Evolutionary conservation across 2,113 vertebrate species (phyloP).

Genomic region (Nipponia nippon): DNA sequence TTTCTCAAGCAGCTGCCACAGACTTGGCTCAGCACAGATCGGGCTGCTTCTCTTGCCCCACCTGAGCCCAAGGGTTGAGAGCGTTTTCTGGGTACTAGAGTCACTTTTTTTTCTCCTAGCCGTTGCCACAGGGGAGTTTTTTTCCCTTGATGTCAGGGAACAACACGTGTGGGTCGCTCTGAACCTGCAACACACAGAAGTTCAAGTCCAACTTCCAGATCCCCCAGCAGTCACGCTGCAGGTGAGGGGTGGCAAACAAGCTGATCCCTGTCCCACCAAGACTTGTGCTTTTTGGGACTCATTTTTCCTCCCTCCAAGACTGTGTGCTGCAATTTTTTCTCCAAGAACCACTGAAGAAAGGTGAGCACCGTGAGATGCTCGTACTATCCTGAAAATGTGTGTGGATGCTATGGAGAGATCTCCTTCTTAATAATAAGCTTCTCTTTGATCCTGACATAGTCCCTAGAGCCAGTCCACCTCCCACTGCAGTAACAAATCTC

Average conservation of each 20-base stretch:
- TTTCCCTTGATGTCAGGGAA: neutral
- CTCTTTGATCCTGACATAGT: neutral
- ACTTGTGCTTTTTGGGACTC: neutral
- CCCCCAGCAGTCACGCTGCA: neutral
- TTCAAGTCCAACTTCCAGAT: neutral
- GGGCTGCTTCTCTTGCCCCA: neutral
- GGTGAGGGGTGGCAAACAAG: neutral
- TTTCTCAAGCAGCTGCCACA: neutral
- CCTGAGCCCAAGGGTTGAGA: neutral
- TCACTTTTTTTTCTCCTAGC: neutral
- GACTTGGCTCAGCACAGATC: neutral
- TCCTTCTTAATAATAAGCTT: neutral
- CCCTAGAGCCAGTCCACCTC: neutral
- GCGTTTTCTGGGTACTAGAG: neutral
- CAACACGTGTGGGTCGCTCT: rapidly evolving
- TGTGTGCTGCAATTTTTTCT: neutral
- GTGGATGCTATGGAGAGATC: neutral
- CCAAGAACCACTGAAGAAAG: neutral
- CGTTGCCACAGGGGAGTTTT: neutral
- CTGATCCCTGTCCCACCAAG: neutral
- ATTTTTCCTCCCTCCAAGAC: neutral
- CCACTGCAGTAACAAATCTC: neutral
- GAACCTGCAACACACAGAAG: neutral
- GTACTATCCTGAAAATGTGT: neutral
- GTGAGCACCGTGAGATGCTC: neutral